These are phyloP conservation scores for Rhizomys pruinosus DNA, from an alignment of 2,113 vertebrate species.

Conservation along the genomic window DNA sequence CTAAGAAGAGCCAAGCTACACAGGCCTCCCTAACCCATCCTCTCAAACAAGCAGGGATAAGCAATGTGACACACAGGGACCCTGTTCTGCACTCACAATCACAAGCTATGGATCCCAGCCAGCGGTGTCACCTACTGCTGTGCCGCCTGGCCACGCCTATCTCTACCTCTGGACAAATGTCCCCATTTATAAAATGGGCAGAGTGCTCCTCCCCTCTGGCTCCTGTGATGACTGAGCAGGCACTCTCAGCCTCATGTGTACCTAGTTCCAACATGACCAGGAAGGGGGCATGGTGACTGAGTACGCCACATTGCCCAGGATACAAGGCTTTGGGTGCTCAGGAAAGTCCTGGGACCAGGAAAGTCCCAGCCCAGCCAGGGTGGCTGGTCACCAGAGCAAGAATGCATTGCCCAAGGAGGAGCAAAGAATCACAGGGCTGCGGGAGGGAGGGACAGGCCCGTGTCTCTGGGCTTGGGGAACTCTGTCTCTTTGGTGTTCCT, in stretches of 20 bases:
- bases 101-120: accelerated
- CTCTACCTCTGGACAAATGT: not conserved
- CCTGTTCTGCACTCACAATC: too few relatives aligned
- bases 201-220: too few relatives aligned
- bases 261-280: not conserved
- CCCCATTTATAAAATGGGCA: not conserved
- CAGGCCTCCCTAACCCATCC: not conserved
- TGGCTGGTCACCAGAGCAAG: too few relatives aligned
- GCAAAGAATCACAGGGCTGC: not conserved
- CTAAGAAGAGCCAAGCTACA: not conserved
- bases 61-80: not conserved
- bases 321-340: accelerated
- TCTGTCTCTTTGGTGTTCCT: not conserved
- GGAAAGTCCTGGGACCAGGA: too few relatives aligned
- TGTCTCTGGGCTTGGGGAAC: not conserved
- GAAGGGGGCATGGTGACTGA: accelerated
- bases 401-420: not conserved
- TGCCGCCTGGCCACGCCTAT: accelerated
- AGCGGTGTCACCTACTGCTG: not conserved
- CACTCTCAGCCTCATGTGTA: not conserved
- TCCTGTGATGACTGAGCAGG: not conserved
- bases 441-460: too few relatives aligned
- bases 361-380: not conserved
- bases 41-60: not conserved
- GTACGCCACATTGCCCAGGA: not conserved